Evolutionary conservation across 2,888 invertebrate species (phyloP).

Genomic region (Steromphala cineraria): DNA sequence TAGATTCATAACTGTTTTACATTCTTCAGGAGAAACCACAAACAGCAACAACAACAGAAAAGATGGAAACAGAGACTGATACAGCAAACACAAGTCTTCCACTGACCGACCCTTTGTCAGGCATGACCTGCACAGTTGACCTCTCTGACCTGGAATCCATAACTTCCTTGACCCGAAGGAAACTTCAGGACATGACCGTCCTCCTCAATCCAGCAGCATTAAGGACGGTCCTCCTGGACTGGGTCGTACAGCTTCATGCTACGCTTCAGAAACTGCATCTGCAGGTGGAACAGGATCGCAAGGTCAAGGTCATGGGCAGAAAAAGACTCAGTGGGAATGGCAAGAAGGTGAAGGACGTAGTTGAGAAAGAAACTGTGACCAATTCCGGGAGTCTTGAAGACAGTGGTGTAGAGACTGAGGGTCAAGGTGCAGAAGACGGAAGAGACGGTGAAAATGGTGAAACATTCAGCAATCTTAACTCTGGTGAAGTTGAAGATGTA

Average conservation of each 20-base stretch:
- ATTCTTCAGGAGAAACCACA: background rate
- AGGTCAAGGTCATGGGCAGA: background rate
- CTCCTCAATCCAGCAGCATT: conserved; percentile 40
- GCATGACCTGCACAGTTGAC: conserved; percentile 25
- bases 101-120: too few relatives aligned
- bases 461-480: background rate
- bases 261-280: conserved; percentile 45
- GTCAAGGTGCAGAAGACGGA: background rate
- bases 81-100: too few relatives aligned
- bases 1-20: background rate
- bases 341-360: background rate
- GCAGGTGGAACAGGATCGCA: conserved; percentile 7
- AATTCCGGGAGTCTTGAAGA: too few relatives aligned
- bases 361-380: background rate
- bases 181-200: conserved; percentile 40
- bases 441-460: background rate
- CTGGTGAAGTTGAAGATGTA: background rate
- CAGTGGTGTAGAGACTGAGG: background rate
- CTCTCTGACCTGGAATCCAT: conserved; percentile 38
- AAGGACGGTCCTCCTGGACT: conserved; percentile 41
- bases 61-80: too few relatives aligned
- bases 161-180: conserved; percentile 37
- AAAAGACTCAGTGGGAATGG: background rate
- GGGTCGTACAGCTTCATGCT: conserved; percentile 52
- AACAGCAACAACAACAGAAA: background rate